Percentiles rank a stretch among this genome's conserved stretches.
phyloP scores from a whole-genome alignment of 1,140 invertebrate species.

The Nephotettix cincticeps region DNA sequence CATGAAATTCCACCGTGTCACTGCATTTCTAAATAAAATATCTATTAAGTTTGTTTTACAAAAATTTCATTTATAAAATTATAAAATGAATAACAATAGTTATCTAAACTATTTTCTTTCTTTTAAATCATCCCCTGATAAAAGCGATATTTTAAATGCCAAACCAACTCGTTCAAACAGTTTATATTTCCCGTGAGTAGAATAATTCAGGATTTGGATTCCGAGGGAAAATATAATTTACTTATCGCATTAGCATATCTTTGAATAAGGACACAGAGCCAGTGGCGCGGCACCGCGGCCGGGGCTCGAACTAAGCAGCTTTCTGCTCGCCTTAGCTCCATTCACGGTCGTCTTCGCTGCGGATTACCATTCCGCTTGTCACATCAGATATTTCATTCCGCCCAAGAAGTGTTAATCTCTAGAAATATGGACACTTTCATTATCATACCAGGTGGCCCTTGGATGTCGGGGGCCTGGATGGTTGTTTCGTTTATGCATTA shows the following conservation, averaged over 20 bases:
- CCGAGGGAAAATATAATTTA: neutral
- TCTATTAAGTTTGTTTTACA: too few relatives aligned
- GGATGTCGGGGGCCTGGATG: too few relatives aligned
- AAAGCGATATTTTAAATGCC: neutral
- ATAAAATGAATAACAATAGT: too few relatives aligned
- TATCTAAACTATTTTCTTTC: too few relatives aligned
- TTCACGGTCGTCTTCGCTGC: neutral
- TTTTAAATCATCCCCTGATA: too few relatives aligned
- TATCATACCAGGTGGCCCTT: neutral
- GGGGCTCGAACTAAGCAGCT: slow-evolving; percentile 3
- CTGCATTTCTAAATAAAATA: too few relatives aligned
- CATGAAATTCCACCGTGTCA: too few relatives aligned
- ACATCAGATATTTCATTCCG: slow-evolving; percentile 10
- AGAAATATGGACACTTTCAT: neutral
- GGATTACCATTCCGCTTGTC: neutral
- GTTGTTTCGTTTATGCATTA: too few relatives aligned
- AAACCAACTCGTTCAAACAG: neutral
- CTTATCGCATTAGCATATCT: slow-evolving; percentile 10
- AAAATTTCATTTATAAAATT: too few relatives aligned
- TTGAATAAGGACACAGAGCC: neutral
- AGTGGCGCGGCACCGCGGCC: neutral
- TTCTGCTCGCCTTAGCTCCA: neutral
- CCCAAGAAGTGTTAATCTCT: slow-evolving; percentile 4
- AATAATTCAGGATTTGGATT: slow-evolving; percentile 1
- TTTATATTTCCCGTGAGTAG: neutral